Evolutionary conservation across 2,113 vertebrate genomes (phyloP).

Genomic region (Carlito syrichta): DNA sequence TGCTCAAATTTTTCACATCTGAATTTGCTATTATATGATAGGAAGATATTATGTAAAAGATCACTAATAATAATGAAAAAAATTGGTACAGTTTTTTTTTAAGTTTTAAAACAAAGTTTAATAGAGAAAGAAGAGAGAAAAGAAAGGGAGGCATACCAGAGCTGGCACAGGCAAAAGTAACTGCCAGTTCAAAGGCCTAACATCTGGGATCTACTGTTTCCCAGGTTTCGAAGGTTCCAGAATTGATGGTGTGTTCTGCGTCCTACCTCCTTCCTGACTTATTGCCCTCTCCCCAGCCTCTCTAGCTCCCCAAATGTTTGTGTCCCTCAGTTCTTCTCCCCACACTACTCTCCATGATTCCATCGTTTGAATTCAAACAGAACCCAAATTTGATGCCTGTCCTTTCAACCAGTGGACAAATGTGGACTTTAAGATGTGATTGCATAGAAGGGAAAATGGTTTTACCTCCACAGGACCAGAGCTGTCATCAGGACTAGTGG

Average conservation of each 20-base stretch:
- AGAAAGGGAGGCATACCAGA: no score
- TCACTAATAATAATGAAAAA: conserved; percentile 3
- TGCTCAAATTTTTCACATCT: neutral
- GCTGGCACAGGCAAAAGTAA: no score
- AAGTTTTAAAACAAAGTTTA: no score
- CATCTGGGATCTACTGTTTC: neutral
- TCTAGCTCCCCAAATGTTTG: neutral
- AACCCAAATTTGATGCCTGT: neutral
- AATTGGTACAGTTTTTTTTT: neutral
- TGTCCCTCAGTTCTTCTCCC: neutral
- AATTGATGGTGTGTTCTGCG: neutral
- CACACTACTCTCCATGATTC: neutral
- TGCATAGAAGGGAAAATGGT: neutral
- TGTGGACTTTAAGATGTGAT: neutral
- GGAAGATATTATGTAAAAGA: neutral
- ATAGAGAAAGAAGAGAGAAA: no score
- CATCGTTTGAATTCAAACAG: neutral
- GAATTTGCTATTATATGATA: neutral
- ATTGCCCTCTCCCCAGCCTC: neutral
- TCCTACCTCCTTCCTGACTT: neutral
- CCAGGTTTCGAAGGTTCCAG: neutral
- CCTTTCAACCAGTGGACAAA: neutral
- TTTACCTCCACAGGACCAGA: neutral
- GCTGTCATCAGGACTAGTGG: rapidly evolving
- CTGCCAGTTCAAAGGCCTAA: no score